These are phyloP conservation scores for Leptinotarsa juncta DNA, from an alignment of 2,888 invertebrate species.

Conservation along the genomic window DNA sequence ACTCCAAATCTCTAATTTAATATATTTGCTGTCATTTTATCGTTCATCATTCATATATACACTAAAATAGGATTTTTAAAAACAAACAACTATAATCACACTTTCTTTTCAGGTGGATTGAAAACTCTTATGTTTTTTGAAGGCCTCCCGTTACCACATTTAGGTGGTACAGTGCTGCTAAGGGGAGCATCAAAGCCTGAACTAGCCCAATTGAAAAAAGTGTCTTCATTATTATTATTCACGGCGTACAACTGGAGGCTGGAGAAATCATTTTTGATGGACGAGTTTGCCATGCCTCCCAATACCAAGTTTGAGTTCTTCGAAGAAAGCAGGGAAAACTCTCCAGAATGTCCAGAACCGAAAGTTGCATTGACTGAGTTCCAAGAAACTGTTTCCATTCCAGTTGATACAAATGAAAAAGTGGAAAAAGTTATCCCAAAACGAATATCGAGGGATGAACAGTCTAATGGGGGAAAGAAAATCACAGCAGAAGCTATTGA, in stretches of 20 bases:
- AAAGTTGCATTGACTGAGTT: constrained; percentile 32
- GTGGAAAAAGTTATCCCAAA: constrained; percentile 56
- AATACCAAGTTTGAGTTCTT: constrained; percentile 67
- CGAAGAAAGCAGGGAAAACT: constrained; percentile 63
- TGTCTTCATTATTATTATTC: constrained; percentile 84
- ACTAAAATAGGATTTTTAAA: too few relatives aligned
- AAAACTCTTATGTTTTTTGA: constrained; percentile 96
- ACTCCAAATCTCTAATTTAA: too few relatives aligned
- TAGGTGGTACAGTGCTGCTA: constrained; percentile 89
- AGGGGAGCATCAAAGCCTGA: constrained; percentile 82
- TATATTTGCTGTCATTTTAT: too few relatives aligned
- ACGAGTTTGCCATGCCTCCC: constrained; percentile 85
- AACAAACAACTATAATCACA: background rate
- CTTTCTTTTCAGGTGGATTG: constrained; percentile 66
- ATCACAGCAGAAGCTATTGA: constrained; percentile 71
- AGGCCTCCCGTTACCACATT: constrained; percentile 83
- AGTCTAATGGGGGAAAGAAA: constrained; percentile 61
- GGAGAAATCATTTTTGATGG: constrained; percentile 90
- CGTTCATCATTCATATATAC: too few relatives aligned
- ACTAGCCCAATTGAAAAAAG: constrained; percentile 83
- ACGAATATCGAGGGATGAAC: constrained; percentile 39
- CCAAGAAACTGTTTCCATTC: background rate
- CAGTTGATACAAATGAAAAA: constrained; percentile 24
- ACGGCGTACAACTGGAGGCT: constrained; percentile 91
- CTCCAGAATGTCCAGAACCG: constrained; percentile 53